phyloP scores from a whole-genome alignment of 2,888 invertebrate genomes.

The Rhopalosiphum nymphaeae region DNA sequence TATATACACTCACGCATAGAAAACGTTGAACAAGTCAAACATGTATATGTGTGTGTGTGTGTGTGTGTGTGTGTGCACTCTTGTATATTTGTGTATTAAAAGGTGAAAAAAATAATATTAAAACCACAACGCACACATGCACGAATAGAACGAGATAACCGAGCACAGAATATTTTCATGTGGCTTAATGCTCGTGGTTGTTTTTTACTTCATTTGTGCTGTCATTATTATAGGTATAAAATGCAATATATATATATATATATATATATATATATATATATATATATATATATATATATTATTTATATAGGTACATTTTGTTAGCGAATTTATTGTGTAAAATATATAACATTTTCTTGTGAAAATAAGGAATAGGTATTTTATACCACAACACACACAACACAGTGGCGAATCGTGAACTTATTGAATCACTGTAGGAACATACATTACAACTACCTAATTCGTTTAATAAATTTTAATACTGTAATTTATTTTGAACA shows the following conservation, averaged over 20 bases:
- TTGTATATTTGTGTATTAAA: neutral
- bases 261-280: no score
- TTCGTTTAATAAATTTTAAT: neutral
- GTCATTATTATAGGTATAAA: neutral
- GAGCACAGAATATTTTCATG: slow-evolving; percentile 21
- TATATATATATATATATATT: no score
- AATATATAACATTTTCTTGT: neutral
- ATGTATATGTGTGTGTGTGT: neutral
- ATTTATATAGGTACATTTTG: neutral
- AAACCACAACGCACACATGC: slow-evolving; percentile 36
- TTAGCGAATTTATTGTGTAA: neutral
- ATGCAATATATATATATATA: neutral
- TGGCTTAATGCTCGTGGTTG: neutral
- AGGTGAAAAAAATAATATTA: slow-evolving; percentile 28
- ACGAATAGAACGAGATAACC: slow-evolving; percentile 50
- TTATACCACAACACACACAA: neutral
- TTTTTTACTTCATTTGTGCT: neutral
- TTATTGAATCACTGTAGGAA: neutral
- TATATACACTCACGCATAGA: neutral
- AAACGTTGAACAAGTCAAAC: slow-evolving; percentile 60
- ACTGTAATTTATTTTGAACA: neutral
- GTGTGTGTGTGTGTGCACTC: neutral
- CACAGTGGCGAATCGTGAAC: neutral
- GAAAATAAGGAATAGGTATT: neutral
- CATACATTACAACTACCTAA: neutral